These are phyloP conservation scores for Pangasianodon hypophthalmus DNA, from an alignment of 2,113 vertebrate species.

Conservation along the genomic window DNA sequence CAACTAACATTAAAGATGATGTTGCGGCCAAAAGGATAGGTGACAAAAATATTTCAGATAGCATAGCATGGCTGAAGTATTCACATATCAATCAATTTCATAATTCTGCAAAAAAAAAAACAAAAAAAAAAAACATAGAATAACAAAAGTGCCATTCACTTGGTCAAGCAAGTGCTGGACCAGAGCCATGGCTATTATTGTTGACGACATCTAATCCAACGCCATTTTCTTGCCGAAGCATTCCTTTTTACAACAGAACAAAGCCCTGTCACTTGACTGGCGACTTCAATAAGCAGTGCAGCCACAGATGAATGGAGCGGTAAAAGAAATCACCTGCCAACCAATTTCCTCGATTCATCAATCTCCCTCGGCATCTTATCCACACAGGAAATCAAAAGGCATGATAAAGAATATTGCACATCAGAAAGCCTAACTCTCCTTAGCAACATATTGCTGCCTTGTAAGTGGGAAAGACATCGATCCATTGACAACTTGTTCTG, in stretches of 20 bases:
- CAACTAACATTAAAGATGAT: background rate
- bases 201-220: slow-evolving; percentile 44
- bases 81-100: slow-evolving; percentile 8
- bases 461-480: slow-evolving; percentile 40
- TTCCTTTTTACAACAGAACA: slow-evolving; percentile 49
- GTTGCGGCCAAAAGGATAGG: background rate
- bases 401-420: slow-evolving; percentile 42
- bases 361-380: slow-evolving; percentile 57
- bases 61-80: background rate
- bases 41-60: background rate
- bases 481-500: slow-evolving; percentile 42
- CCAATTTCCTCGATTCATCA: slow-evolving; percentile 65
- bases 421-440: slow-evolving; percentile 28
- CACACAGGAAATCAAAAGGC: slow-evolving; percentile 50
- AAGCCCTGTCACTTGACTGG: slow-evolving; percentile 56
- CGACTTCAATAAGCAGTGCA: slow-evolving; percentile 55
- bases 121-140: background rate
- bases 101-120: background rate
- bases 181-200: slow-evolving; percentile 40
- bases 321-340: slow-evolving; percentile 65
- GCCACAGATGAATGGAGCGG: slow-evolving; percentile 58
- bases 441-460: slow-evolving; percentile 33
- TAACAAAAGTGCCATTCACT: slow-evolving; percentile 23
- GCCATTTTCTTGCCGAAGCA: slow-evolving; percentile 35
- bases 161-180: slow-evolving; percentile 11